A percentile compares a stretch with the other conserved stretches of the same genome.
These are phyloP conservation scores for Tauraco erythrolophus DNA, from an alignment of 2,113 vertebrate species.

Conservation along the genomic window DNA sequence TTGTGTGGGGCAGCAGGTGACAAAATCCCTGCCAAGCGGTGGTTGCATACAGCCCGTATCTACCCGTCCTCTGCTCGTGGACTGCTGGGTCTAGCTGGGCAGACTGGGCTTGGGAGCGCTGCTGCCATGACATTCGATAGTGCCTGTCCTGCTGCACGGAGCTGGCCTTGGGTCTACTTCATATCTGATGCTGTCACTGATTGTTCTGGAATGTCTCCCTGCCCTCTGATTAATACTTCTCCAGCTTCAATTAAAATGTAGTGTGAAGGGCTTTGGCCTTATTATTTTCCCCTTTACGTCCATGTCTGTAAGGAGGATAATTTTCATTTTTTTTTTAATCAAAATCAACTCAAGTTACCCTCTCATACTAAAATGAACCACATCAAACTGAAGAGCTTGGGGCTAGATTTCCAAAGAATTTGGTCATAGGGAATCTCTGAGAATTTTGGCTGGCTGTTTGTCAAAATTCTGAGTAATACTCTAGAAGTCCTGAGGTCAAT, in stretches of 20 bases:
- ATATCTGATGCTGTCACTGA: neutral
- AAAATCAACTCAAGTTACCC: constrained; percentile 48
- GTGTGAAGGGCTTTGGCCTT: constrained; percentile 47
- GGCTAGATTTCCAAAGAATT: neutral
- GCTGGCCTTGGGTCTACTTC: neutral
- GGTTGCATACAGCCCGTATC: fast-evolving
- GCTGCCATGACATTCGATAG: too few species aligned
- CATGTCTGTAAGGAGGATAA: constrained; percentile 2
- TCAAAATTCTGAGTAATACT: neutral
- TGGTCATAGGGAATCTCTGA: neutral
- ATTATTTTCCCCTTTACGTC: neutral
- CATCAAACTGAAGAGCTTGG: neutral
- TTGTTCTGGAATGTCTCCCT: neutral
- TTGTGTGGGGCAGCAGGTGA: neutral
- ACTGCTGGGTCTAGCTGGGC: neutral
- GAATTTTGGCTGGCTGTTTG: neutral
- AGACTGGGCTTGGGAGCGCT: too few species aligned
- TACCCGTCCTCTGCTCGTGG: neutral
- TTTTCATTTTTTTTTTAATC: constrained; percentile 9
- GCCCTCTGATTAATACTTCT: constrained; percentile 45
- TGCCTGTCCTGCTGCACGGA: neutral
- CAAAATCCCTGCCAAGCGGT: neutral
- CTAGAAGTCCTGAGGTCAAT: neutral
- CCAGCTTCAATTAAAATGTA: constrained; percentile 46
- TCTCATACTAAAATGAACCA: constrained; percentile 30